Conservation (phyloP, 2,888 invertebrate species). For the Lutraria lutraria region DNA sequence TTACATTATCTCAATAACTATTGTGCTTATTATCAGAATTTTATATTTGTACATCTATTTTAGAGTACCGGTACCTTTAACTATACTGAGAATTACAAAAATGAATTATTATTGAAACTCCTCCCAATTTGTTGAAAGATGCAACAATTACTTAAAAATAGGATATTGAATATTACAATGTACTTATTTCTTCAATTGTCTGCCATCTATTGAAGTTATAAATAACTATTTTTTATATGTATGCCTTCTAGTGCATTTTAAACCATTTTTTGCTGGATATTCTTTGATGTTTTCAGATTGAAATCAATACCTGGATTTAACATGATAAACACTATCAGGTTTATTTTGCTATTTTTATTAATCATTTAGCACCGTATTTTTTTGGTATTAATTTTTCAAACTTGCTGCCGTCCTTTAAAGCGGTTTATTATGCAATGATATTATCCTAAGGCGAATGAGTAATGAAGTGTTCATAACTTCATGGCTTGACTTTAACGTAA, state of each 20-base stretch:
- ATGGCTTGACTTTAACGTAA: not conserved
- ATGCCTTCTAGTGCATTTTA: not conserved
- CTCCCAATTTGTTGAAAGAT: not conserved
- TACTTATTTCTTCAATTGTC: not conserved
- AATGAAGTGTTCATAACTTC: not conserved
- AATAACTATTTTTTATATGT: not conserved
- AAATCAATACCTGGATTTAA: conserved; percentile 8
- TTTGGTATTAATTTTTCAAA: not conserved
- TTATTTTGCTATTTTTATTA: not conserved
- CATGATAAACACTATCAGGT: conserved; percentile 6
- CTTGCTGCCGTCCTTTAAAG: no score
- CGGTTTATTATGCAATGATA: not conserved
- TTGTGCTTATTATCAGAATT: no score
- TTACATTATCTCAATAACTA: not conserved
- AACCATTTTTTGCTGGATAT: not conserved
- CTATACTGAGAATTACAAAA: not conserved
- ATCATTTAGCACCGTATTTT: not conserved
- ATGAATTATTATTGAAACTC: not conserved
- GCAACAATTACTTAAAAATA: not conserved
- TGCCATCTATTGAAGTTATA: not conserved
- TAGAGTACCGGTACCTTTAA: not conserved
- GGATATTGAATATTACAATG: not conserved
- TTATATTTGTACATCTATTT: no score
- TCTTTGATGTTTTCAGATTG: not conserved
- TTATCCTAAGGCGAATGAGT: not conserved